Evolutionary conservation across 2,113 vertebrate species (phyloP), one percentile per base, ranked within the genome.

Genomic region (Dicerorhinus sumatrensis): DNA sequence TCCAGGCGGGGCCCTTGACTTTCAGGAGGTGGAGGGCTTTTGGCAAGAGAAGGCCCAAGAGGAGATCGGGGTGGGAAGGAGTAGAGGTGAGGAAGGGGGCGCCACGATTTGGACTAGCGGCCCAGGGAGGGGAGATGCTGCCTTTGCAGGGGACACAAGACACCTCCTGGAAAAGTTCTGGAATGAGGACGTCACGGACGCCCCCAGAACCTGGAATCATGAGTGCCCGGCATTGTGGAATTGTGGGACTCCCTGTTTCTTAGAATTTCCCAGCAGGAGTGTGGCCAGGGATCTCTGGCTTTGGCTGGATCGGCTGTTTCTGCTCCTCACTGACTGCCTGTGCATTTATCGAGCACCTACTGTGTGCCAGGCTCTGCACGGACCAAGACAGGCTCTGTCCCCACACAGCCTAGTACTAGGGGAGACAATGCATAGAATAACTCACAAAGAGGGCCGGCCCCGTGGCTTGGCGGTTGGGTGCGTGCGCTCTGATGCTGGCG

Each of bases 101-200:
- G 27, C 10, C 31, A 17, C 33, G 4, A 0, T n/a, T 6, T 29
- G 36, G 18, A 51, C 29, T 3, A 11, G 10, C 1, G 51, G n/a
- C 25, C 31, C 31, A 51, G 46, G 46, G 21, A 20, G 21, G 48
- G n/a, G 46, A 65, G 11, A 21, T 33, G 42, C 16, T 8, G 27
- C 39, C 46, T 29, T 77, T 6, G 54, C 65, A 6, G 29, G 56
- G 14, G 29, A 51, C 60, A n/a, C 42, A 23, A 20, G 39, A 18
- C n/a, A n/a, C 69, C 27, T 92, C 27, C 77, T 6, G 62, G 81
- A 39, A 39, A 62, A 8, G 12, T 3, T 79, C 62, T 54, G 33
- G 79, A 65, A 17, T 36, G 7, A 33, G 82, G 36, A 39, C 42
- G 39, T 54, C 39, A 29, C 48, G 56, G 69, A 56, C 20, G 51